A percentile compares a stretch with the other conserved stretches of the same genome.
Conservation (phyloP, 2,888 invertebrate species). For the Scotopteryx bipunctaria region DNA sequence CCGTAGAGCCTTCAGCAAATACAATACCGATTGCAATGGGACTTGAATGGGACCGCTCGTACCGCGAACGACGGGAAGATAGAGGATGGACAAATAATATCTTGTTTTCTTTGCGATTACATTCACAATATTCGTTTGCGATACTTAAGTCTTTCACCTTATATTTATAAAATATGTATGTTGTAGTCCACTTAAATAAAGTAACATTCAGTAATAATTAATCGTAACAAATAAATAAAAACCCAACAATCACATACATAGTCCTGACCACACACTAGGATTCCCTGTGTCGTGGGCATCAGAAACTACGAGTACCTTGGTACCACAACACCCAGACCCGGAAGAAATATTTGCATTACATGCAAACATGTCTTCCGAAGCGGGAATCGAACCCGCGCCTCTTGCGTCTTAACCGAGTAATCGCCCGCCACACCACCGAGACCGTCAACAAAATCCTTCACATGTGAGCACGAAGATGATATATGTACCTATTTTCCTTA, state of each 20-base stretch:
- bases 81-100: conserved; percentile 70
- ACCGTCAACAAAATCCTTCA: conserved; percentile 21
- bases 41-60: conserved; percentile 61
- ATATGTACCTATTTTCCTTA: conserved; percentile 51
- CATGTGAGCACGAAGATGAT: conserved; percentile 41
- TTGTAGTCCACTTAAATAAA: conserved; percentile 13
- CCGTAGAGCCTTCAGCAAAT: conserved; percentile 75
- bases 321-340: too few species aligned
- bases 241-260: too few species aligned
- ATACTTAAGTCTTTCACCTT: conserved; percentile 7
- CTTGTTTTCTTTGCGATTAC: conserved; percentile 47
- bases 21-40: conserved; percentile 72
- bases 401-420: too few species aligned
- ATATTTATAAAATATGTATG: not conserved
- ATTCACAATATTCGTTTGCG: conserved; percentile 38
- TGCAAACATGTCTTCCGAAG: too few species aligned
- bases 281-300: too few species aligned
- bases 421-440: too few species aligned
- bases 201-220: conserved; percentile 31
- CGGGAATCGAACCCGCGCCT: too few species aligned
- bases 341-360: too few species aligned
- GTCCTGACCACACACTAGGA: too few species aligned
- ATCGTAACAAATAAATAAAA: too few species aligned
- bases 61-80: conserved; percentile 58
- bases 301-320: too few species aligned